A percentile compares a stretch with the other conserved stretches of the same genome.
Conservation (phyloP, 2,888 invertebrate genomes). For the Rugalucina vietnamica region DNA sequence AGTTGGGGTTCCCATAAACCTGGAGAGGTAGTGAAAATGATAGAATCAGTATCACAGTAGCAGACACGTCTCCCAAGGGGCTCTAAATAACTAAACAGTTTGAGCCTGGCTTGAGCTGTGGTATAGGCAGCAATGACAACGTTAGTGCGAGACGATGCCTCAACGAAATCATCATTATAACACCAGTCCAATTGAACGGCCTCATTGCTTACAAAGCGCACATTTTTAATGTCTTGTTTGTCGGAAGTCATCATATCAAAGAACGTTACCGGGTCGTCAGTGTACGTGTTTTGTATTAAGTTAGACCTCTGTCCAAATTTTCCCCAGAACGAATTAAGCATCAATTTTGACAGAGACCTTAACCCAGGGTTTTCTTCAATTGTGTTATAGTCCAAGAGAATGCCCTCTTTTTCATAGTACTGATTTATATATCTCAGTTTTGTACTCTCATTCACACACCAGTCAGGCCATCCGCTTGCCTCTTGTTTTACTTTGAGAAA, state of each 20-base stretch:
- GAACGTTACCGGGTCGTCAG: constrained; percentile 6
- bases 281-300: constrained; percentile 8
- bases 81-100: constrained; percentile 39
- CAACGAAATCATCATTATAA: constrained; percentile 31
- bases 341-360: constrained; percentile 37
- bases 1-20: constrained; percentile 58
- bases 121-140: constrained; percentile 45
- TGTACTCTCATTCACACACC: constrained; percentile 52
- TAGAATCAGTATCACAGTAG: constrained; percentile 38
- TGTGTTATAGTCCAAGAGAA: constrained; percentile 20
- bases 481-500: constrained; percentile 70
- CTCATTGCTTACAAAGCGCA: constrained; percentile 30
- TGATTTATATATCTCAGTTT: constrained; percentile 63
- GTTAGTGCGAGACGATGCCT: constrained; percentile 25
- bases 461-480: constrained; percentile 68
- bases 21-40: constrained; percentile 13
- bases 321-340: constrained; percentile 35
- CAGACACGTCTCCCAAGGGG: constrained; percentile 15
- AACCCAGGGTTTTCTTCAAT: constrained; percentile 37
- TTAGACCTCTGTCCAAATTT: constrained; percentile 41
- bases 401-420: constrained; percentile 43
- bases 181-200: constrained; percentile 25
- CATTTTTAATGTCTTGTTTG: constrained; percentile 22
- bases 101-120: constrained; percentile 50
- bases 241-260: constrained; percentile 35